Percentiles rank a stretch among this genome's conserved stretches.
Evolutionary conservation across 2,888 invertebrate species (phyloP).

Genomic region (Protodeltote pygarga): DNA sequence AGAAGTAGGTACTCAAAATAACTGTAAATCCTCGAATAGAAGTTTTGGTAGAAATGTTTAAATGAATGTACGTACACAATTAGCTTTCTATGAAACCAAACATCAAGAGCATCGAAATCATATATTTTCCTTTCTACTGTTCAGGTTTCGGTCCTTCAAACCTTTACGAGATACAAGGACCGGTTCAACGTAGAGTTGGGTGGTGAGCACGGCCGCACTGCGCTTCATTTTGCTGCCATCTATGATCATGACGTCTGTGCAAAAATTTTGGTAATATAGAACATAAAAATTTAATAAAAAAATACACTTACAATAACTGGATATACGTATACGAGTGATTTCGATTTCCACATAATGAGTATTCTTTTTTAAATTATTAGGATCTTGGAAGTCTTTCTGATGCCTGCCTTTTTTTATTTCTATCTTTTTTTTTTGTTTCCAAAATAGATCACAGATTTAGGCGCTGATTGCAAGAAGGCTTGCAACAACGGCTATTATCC

Average conservation of each 20-base stretch:
- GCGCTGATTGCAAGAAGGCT: slow-evolving; percentile 91
- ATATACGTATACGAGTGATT: too few relatives aligned
- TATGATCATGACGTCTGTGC: slow-evolving; percentile 94
- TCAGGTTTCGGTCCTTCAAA: slow-evolving; percentile 88
- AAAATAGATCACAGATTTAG: slow-evolving; percentile 91
- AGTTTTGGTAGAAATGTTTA: too few relatives aligned
- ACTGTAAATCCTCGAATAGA: too few relatives aligned
- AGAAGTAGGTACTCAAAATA: too few relatives aligned
- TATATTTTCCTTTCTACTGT: background rate
- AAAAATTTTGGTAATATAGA: slow-evolving; percentile 89
- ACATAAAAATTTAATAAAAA: background rate
- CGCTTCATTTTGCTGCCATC: slow-evolving; percentile 94
- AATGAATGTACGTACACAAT: too few relatives aligned
- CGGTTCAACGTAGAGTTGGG: slow-evolving; percentile 91
- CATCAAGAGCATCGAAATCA: too few relatives aligned
- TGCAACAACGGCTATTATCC: slow-evolving; percentile 97
- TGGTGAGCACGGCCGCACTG: slow-evolving; percentile 93
- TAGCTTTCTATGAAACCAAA: too few relatives aligned
- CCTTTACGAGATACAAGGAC: slow-evolving; percentile 89
- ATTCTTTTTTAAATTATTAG: background rate
- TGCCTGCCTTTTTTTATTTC: too few relatives aligned
- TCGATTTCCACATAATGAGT: background rate
- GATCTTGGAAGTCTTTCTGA: too few relatives aligned
- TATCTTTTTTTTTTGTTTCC: background rate
- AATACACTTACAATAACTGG: background rate